These are phyloP conservation scores for Poecilia wingei DNA, from an alignment of 2,797 vertebrate species.

Conservation along the genomic window DNA sequence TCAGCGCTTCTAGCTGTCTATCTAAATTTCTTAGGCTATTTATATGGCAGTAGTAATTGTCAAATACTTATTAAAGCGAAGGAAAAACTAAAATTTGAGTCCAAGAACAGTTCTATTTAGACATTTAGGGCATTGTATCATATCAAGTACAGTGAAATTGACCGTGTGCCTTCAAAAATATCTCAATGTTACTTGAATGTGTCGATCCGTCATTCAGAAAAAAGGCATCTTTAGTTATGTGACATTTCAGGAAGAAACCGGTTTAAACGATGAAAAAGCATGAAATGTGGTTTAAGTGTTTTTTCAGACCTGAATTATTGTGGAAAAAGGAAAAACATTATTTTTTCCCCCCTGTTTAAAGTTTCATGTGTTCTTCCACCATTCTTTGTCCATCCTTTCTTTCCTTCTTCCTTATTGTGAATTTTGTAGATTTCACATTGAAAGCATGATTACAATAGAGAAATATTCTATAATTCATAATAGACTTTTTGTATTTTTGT, in stretches of 20 bases:
- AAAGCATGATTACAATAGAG: neutral
- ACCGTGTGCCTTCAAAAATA: conserved; percentile 10
- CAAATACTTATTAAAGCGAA: neutral
- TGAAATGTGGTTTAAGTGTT: neutral
- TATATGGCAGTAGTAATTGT: neutral
- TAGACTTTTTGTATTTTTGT: neutral
- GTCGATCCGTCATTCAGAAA: neutral
- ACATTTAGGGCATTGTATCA: neutral
- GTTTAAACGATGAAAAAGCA: neutral
- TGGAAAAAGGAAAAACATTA: neutral
- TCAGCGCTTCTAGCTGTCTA: neutral
- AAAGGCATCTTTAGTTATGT: neutral
- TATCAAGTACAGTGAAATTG: neutral
- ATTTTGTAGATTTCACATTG: neutral
- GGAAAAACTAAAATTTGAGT: neutral
- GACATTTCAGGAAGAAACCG: neutral
- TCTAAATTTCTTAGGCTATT: neutral
- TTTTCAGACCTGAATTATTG: neutral
- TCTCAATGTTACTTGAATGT: neutral
- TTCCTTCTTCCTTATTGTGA: neutral
- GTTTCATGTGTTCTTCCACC: neutral
- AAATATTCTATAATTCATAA: neutral
- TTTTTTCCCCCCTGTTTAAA: too few relatives aligned
- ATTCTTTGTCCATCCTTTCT: neutral
- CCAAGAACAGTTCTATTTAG: neutral